A percentile compares a stretch with the other conserved stretches of the same genome.
Evolutionary conservation across 2,113 vertebrate genomes (phyloP).

Genomic region (Platichthys flesus): DNA sequence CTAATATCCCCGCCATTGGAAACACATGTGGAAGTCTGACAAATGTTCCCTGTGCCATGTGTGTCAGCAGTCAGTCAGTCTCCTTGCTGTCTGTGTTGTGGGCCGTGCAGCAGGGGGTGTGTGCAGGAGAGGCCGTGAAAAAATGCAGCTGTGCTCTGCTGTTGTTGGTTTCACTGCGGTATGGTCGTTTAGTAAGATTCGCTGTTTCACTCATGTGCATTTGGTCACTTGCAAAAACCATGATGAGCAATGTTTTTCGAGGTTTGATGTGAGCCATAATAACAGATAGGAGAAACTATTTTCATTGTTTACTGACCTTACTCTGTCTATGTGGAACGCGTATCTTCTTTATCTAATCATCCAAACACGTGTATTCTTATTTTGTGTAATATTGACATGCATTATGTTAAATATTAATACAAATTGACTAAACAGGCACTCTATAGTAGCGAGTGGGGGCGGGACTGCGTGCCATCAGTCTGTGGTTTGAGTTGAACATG

Average conservation of each 20-base stretch:
- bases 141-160: background rate
- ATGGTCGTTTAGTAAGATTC: background rate
- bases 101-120: background rate
- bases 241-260: background rate
- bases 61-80: constrained; percentile 75
- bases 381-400: no score
- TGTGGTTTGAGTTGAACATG: no score
- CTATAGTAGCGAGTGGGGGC: no score
- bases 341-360: no score
- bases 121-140: background rate
- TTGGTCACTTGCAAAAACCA: background rate
- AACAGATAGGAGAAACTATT: background rate
- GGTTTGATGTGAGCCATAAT: background rate
- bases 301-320: no score
- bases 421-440: no score
- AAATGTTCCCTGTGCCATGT: constrained; percentile 72
- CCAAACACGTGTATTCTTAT: no score
- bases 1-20: constrained; percentile 75
- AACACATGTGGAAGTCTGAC: constrained; percentile 79
- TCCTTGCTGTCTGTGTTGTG: constrained; percentile 51
- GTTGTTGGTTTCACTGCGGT: no score
- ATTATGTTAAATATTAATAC: no score
- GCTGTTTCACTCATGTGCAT: background rate
- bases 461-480: no score
- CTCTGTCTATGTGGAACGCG: no score